Conservation (phyloP, 2,797 vertebrate species). For the Spheniscus humboldti region DNA sequence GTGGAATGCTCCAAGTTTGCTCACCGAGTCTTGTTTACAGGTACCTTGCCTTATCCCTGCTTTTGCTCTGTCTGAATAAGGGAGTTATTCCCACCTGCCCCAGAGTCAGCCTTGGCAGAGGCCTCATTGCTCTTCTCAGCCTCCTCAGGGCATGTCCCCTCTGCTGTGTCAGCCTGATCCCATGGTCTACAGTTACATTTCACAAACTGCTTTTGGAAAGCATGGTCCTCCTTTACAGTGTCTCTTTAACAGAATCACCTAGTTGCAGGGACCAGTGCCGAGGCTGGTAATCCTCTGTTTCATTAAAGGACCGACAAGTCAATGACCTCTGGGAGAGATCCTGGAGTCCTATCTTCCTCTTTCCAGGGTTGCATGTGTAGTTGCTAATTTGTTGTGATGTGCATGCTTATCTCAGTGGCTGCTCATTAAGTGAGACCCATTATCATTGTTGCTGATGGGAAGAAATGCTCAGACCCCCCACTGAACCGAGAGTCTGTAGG, state of each 20-base stretch:
- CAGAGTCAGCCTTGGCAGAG: background rate
- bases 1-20: background rate
- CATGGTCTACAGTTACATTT: background rate
- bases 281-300: background rate
- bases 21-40: background rate
- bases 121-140: background rate
- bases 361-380: background rate
- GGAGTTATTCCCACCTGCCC: background rate
- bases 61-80: background rate
- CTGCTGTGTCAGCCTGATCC: background rate
- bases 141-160: background rate
- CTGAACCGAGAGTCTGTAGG: background rate
- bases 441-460: background rate
- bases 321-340: background rate
- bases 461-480: background rate
- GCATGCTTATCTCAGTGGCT: background rate
- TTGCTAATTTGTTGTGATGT: background rate
- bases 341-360: background rate
- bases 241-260: background rate
- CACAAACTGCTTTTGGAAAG: background rate
- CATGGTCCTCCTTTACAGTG: rapidly evolving
- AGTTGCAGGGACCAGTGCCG: background rate
- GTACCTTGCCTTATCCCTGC: background rate
- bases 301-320: background rate
- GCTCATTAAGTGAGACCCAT: background rate